Percentiles rank a stretch among this genome's conserved stretches.
Conservation (phyloP, 2,888 invertebrate genomes). For the Trissoscelio sp. region DNA sequence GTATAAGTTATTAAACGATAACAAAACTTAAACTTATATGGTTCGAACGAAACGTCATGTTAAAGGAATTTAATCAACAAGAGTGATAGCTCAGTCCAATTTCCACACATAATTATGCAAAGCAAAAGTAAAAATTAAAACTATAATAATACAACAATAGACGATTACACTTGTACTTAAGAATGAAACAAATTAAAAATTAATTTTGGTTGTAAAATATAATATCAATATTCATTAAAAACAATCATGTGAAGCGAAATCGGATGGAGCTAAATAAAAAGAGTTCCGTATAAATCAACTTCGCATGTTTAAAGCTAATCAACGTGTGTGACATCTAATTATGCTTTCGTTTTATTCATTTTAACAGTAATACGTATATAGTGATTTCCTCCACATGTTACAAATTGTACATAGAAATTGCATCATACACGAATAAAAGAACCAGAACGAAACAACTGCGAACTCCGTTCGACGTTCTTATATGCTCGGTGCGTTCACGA, state of each 20-base stretch:
- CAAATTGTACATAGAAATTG: constrained; percentile 30
- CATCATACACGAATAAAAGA: constrained; percentile 10
- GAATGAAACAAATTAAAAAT: too few relatives aligned
- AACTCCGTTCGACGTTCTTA: not conserved
- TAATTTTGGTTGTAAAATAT: not conserved
- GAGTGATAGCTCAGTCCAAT: constrained; percentile 7
- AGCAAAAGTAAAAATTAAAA: too few relatives aligned
- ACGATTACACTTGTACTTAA: too few relatives aligned
- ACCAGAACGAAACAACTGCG: not conserved
- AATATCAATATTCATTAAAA: not conserved
- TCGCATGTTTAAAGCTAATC: constrained; percentile 26
- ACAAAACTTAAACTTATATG: constrained; percentile 9
- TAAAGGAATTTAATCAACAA: not conserved
- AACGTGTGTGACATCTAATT: constrained; percentile 23
- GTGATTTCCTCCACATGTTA: constrained; percentile 14
- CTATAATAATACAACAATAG: not conserved
- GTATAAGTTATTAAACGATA: constrained; percentile 13
- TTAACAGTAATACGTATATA: constrained; percentile 33
- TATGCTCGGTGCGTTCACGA: not conserved
- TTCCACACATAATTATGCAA: not conserved
- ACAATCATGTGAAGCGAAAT: not conserved
- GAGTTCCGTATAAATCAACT: constrained; percentile 2
- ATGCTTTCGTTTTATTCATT: constrained; percentile 12
- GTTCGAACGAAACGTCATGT: not conserved
- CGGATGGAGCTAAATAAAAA: constrained; percentile 1